A percentile compares a stretch with the other conserved stretches of the same genome.
phyloP scores from a whole-genome alignment of 2,888 invertebrate genomes.

The Alloplasta piceator region DNA sequence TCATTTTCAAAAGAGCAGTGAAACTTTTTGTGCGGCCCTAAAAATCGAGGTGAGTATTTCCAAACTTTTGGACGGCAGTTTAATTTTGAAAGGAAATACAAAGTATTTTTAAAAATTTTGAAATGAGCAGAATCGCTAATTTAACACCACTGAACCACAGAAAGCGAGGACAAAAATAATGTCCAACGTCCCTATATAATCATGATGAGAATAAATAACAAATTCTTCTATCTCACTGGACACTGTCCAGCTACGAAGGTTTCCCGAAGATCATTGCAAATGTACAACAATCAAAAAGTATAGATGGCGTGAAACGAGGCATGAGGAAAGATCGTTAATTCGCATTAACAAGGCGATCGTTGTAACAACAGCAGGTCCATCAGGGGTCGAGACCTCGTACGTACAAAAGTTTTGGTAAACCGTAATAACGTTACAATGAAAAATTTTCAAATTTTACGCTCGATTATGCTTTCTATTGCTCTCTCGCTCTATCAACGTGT shows the following conservation, averaged over 20 bases:
- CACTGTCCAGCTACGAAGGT: constrained; percentile 4
- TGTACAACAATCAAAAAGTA: constrained; percentile 19
- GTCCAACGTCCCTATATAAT: neutral
- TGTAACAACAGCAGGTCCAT: constrained; percentile 48
- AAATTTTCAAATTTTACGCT: constrained; percentile 83
- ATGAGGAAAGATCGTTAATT: constrained; percentile 60
- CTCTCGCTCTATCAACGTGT: constrained; percentile 14
- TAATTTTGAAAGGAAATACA: too few species aligned
- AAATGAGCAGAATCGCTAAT: constrained; percentile 62
- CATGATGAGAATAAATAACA: neutral
- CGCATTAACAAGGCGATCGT: constrained; percentile 1
- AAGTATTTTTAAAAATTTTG: constrained; percentile 34
- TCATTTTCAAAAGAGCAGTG: too few species aligned
- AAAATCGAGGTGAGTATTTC: too few species aligned
- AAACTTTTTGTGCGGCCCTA: too few species aligned
- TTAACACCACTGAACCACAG: constrained; percentile 73
- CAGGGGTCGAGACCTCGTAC: constrained; percentile 52
- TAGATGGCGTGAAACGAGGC: constrained; percentile 72
- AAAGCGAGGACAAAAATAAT: neutral
- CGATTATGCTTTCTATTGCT: constrained; percentile 76
- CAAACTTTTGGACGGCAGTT: too few species aligned
- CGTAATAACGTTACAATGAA: constrained; percentile 74
- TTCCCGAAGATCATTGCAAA: constrained; percentile 16
- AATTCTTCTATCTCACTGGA: constrained; percentile 48
- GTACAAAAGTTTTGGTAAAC: constrained; percentile 22